Base-by-base conservation (phyloP, 2,113 vertebrate genomes). In the Scytalopus superciliaris region DNA sequence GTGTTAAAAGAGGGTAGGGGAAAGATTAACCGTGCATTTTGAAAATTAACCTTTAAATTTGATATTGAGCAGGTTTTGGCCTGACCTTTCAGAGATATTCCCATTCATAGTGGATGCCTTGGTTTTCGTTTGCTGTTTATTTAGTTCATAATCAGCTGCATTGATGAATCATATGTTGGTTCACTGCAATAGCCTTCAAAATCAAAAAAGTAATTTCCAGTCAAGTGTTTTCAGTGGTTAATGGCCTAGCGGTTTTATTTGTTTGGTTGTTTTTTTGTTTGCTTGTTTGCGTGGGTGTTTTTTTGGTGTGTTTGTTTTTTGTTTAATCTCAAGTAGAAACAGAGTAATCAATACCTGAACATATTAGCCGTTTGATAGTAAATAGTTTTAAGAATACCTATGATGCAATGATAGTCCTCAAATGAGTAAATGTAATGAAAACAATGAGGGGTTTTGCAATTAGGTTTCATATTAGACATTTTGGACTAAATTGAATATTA, bases 281-380 rank as follows among this genome's bases (percentile, higher is more conserved):
- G 42, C 6, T 57, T 35, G 8, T 1, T 35, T 67, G 12, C 7
- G 2, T 5, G n/a, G n/a, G n/a, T n/a, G n/a, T 2, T 39, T 63
- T 50, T 49, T 39, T 52, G 18, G 17, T 45, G 44, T 19, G 14
- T 87, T 45, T 44, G 42, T 19, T 19, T 44, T 44, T 45, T 45
- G 44, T 45, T 89, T 81, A 45, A 44, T 39, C 30, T 84, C 39
- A 60, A 52, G 31, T 45, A 81, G 42, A 77, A 95, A 89, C 7
- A 37, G 17, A 82, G 9, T 40, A 64, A 89, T 72, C 80, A 83
- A 66, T 11, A 55, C 56, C n/a, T 75, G 45, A 50, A n/a, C 2
- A 68, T 3, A 68, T 69, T 73, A 83, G 3, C 19, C 2, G 3
- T 45, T 91, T 69, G 63, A 2, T 45, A 78, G 17, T 55, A 68